Conservation (phyloP, 2,888 invertebrate species). For the Apotomis betuletana region DNA sequence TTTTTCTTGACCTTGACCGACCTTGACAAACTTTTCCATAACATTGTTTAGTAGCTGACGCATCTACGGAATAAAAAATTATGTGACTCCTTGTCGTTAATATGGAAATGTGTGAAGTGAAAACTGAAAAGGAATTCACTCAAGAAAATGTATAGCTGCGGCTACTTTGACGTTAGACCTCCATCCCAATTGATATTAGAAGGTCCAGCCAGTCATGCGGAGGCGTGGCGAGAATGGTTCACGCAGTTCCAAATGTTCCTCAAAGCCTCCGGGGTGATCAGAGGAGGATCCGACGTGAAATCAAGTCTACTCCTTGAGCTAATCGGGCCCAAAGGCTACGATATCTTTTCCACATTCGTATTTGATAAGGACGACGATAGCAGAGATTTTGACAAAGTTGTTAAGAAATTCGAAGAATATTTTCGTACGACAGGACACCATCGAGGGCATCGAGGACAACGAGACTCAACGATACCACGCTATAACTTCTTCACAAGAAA, state of each 20-base stretch:
- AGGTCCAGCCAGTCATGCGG: not conserved
- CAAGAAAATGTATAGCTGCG: not conserved
- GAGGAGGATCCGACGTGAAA: constrained; percentile 17
- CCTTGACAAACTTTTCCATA: not conserved
- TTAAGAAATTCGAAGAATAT: constrained; percentile 21
- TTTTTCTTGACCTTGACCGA: constrained; percentile 4
- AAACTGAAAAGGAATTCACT: too few species aligned
- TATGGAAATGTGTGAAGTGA: not conserved
- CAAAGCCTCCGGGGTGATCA: constrained; percentile 9
- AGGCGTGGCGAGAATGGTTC: constrained; percentile 19
- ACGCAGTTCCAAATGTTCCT: constrained; percentile 9
- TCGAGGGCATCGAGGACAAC: not conserved
- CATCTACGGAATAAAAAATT: too few species aligned
- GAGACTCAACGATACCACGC: not conserved
- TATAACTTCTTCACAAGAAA: constrained; percentile 19
- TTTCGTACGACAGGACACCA: not conserved
- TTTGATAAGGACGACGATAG: constrained; percentile 16
- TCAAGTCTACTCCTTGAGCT: constrained; percentile 15
- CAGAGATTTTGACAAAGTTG: constrained; percentile 7
- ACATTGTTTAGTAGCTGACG: not conserved
- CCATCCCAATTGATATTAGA: constrained; percentile 10
- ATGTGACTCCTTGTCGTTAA: not conserved
- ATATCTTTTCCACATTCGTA: constrained; percentile 15
- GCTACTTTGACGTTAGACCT: not conserved
- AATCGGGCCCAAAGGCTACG: constrained; percentile 21